A percentile compares a stretch with the other conserved stretches of the same genome.
These are phyloP conservation scores for Mantis religiosa DNA, from an alignment of 2,888 invertebrate species.

Conservation along the genomic window DNA sequence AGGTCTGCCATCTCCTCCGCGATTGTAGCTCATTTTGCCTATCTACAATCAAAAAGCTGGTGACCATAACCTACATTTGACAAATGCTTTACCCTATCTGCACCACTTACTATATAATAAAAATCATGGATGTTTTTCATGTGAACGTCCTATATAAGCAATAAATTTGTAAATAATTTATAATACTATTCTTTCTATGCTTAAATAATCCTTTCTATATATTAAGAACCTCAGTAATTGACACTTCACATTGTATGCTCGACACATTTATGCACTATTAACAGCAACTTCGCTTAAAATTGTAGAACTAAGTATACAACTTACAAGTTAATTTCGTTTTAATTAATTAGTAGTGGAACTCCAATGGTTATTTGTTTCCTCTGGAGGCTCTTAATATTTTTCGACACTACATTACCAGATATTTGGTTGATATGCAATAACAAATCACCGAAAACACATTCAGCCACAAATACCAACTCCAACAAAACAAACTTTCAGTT, in stretches of 20 bases:
- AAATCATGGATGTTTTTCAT: background rate
- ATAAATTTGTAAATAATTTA: background rate
- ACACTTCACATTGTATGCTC: background rate
- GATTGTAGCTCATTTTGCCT: constrained; percentile 56
- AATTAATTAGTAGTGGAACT: no score
- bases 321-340: background rate
- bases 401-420: background rate
- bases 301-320: background rate
- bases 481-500: no score
- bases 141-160: background rate
- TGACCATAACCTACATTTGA: background rate
- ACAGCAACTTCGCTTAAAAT: background rate
- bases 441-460: no score
- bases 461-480: no score
- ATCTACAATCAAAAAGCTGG: background rate
- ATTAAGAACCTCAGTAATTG: background rate
- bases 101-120: background rate
- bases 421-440: no score
- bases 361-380: background rate
- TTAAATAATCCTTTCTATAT: no score
- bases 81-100: background rate
- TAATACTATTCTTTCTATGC: background rate
- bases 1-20: constrained; percentile 57
- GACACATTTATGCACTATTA: no score
- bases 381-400: background rate